These are phyloP conservation scores for Stratiomys singularior DNA, from an alignment of 2,888 invertebrate genomes.

Conservation along the genomic window DNA sequence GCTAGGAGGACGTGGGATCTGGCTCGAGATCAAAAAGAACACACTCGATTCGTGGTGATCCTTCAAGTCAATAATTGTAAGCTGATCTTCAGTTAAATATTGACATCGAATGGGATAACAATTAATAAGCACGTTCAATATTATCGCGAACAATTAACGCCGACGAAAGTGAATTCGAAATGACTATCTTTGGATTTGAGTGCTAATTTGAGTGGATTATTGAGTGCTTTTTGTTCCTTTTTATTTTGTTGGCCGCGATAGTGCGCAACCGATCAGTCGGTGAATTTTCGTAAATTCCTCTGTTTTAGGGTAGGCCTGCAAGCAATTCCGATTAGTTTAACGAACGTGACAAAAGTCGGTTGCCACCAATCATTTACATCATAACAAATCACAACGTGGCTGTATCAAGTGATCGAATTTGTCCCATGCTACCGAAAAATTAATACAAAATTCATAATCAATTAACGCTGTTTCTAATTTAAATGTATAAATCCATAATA, in stretches of 20 bases:
- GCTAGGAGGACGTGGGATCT: neutral
- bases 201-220: conserved; percentile 4
- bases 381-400: no score
- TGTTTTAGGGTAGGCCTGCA: no score
- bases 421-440: neutral
- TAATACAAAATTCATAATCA: conserved; percentile 23
- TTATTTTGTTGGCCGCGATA: no score
- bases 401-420: conserved; percentile 17
- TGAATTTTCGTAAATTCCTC: neutral
- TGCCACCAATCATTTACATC: neutral
- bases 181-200: neutral
- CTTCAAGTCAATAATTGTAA: conserved; percentile 10
- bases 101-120: conserved; percentile 66
- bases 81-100: conserved; percentile 63
- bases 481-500: conserved; percentile 32
- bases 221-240: conserved; percentile 5
- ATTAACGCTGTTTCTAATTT: conserved; percentile 45
- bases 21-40: neutral
- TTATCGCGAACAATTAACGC: neutral
- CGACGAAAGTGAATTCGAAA: neutral
- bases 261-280: neutral
- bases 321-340: no score
- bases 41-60: neutral
- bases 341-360: no score
- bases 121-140: conserved; percentile 47